Evolutionary conservation across 2,888 invertebrate genomes (phyloP).

Genomic region (Tenthredo mesomela): DNA sequence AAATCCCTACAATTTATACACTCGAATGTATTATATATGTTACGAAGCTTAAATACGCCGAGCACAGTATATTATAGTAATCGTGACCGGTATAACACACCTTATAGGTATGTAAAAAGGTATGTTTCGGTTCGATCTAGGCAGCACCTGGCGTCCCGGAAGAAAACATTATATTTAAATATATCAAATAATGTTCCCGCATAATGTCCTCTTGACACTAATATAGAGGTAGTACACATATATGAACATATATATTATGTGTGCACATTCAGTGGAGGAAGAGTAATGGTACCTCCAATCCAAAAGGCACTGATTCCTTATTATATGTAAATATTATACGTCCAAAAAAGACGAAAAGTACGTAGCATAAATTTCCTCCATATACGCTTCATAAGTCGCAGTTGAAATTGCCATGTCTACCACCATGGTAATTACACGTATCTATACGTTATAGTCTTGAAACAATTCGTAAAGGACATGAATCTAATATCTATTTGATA

Average conservation of each 20-base stretch:
- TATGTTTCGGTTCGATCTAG: background rate
- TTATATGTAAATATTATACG: background rate
- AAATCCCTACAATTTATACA: background rate
- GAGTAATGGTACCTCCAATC: constrained; percentile 15
- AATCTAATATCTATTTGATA: background rate
- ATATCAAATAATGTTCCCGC: background rate
- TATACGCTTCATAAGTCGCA: background rate
- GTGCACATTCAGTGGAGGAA: constrained; percentile 5
- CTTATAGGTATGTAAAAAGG: background rate
- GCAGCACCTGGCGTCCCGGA: background rate
- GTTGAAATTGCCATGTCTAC: background rate
- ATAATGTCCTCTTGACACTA: background rate
- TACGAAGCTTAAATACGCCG: background rate
- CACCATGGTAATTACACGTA: background rate
- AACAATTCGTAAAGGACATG: background rate
- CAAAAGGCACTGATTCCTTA: background rate
- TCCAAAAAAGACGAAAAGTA: background rate
- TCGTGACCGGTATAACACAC: background rate
- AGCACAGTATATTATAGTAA: background rate
- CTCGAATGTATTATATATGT: background rate
- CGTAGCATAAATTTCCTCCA: background rate
- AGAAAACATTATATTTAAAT: background rate
- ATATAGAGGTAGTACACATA: constrained; percentile 13
- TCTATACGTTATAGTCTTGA: background rate
- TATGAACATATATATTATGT: background rate